A percentile compares a stretch with the other conserved stretches of the same genome.
Conservation (phyloP, 2,797 vertebrate genomes). For the Carduelis carduelis region DNA sequence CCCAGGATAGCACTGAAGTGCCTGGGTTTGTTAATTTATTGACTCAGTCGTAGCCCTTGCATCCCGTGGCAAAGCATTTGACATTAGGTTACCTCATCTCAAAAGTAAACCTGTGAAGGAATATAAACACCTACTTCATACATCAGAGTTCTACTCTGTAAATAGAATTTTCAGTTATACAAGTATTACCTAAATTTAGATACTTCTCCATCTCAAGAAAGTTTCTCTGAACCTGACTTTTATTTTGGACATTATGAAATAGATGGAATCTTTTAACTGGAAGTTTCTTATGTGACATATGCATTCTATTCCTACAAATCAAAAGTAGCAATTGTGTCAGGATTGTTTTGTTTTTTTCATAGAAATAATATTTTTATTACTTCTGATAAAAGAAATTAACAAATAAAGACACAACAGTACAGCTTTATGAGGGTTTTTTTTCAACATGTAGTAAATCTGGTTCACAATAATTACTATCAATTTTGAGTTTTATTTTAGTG, state of each 20-base stretch:
- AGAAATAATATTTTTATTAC: not conserved
- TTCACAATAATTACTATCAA: not conserved
- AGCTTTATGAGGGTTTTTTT: not conserved
- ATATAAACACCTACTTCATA: not conserved
- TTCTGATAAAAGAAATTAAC: not conserved
- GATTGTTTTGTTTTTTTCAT: fast-evolving
- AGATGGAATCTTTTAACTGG: not conserved
- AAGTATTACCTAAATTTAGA: not conserved
- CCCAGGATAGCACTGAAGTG: not conserved
- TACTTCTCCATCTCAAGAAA: not conserved
- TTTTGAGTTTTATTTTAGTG: not conserved
- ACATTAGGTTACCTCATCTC: not conserved
- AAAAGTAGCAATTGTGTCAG: fast-evolving
- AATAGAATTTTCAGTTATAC: not conserved
- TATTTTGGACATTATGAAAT: not conserved
- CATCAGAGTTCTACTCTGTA: not conserved
- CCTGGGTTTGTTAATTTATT: not conserved
- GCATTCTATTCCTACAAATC: not conserved
- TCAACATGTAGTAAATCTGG: not conserved
- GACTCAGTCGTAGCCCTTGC: not conserved
- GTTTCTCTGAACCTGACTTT: not conserved
- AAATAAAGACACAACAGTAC: not conserved
- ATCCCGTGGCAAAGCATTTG: fast-evolving
- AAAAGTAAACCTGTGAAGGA: not conserved
- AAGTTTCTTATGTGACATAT: not conserved